A percentile compares a stretch with the other conserved stretches of the same genome.
phyloP scores from a whole-genome alignment of 2,113 vertebrate genomes.

The Gallinago jamesoni region DNA sequence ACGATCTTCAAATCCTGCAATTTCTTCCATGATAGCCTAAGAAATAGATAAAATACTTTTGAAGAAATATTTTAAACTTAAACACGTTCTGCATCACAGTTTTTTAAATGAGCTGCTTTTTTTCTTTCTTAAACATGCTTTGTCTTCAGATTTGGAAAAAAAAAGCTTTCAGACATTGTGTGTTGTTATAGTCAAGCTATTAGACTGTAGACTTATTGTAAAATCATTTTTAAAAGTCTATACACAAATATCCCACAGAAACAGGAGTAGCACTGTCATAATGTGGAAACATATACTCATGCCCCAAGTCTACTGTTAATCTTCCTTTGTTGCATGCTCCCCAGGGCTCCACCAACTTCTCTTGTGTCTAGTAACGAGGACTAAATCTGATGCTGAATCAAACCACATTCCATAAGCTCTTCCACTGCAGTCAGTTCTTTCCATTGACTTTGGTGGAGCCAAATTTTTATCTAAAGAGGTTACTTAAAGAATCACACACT shows the following conservation, averaged over 20 bases:
- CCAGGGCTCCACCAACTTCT: not conserved
- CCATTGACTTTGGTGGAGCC: not conserved
- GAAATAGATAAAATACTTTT: not conserved
- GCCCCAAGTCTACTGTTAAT: not conserved
- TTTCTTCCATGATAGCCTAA: constrained; percentile 98
- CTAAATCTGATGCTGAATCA: not conserved
- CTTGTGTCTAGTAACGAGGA: not conserved
- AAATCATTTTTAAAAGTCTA: not conserved
- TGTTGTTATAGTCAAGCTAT: not conserved
- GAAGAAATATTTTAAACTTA: not conserved
- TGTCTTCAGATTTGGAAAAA: not conserved
- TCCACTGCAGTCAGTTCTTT: not conserved
- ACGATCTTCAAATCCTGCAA: constrained; percentile 92
- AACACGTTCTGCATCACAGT: not conserved
- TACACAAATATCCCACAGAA: not conserved
- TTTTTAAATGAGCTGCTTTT: not conserved
- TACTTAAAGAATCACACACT: not conserved
- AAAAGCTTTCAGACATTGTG: not conserved
- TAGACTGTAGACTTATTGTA: not conserved
- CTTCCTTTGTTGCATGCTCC: not conserved
- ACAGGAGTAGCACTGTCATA: not conserved
- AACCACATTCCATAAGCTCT: not conserved
- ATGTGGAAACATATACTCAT: not conserved
- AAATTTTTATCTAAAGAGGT: not conserved
- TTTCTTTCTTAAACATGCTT: not conserved